Evolutionary conservation across 2,888 invertebrate species (phyloP), one percentile per base, ranked within the genome.

Genomic region (Creontiades dilutus): DNA sequence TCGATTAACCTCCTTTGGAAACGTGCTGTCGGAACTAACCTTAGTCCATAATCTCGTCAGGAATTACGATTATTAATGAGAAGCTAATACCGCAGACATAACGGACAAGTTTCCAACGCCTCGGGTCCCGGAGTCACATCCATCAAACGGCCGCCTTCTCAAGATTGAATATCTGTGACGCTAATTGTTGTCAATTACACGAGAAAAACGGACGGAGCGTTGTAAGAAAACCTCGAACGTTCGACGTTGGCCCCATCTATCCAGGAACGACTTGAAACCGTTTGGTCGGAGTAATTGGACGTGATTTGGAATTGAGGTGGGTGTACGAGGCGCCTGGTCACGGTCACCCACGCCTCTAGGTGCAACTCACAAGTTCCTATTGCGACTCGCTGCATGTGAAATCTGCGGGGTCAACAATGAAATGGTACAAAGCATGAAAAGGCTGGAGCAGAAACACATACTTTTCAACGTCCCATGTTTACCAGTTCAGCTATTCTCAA

Each of bases 161-260:
- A 14, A 48, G 82, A 82, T 82, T 82, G 82, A 82, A 82, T 82
- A 82, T 82, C 52, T 82, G 47, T 82, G 82, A 82, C 82, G 82
- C 82, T 82, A 82, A 82, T 82, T 55, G 82, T 52, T 55, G 82
- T 52, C 82, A 82, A 82, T 82, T 82, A 82, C 82, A 19, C 52
- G 23, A 27, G 81, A 81, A 37, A 81, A 81, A 23, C 23, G 68
- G 68, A 2, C 27, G 16, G 61, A 61, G 19, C 61, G 61, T 68
- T 68, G 68, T 68, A 68, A 68, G 68, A 68, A 68, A 68, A 23
- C 68, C 23, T 68, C 68, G 68, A 27, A 68, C 23, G 68, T 23
- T 19, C 23, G 5, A n/a, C 37, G 4, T 68, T 5, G 68, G 68
- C 68, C 68, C 68, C 68, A 68, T 68, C 68, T 68, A 68, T 68